Conservation (phyloP, 2,797 vertebrate species). For the Xenops minutus region DNA sequence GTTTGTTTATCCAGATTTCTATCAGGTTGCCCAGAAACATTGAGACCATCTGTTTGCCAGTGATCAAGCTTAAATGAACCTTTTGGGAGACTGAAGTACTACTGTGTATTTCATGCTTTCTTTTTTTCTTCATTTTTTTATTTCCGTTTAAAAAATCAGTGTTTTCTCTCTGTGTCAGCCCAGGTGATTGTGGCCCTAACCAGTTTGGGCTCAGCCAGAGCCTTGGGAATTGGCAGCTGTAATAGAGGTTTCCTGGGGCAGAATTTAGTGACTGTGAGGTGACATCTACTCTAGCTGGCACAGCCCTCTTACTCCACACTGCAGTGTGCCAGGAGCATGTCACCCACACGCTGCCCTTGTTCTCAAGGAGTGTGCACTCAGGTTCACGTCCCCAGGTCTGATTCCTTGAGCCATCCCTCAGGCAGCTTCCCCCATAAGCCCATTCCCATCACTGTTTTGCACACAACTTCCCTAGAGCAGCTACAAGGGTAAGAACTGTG, state of each 20-base stretch:
- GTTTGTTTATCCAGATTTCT: not conserved
- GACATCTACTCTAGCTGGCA: not conserved
- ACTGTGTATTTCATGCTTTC: not conserved
- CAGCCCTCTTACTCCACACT: not conserved
- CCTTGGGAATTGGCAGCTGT: not conserved
- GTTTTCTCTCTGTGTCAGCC: not conserved
- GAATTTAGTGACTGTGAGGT: not conserved
- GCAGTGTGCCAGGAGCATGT: not conserved
- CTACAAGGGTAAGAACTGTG: not conserved
- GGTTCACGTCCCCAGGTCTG: not conserved
- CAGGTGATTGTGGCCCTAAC: not conserved
- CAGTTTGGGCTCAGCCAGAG: not conserved
- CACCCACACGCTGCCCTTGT: not conserved
- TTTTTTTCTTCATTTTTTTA: not conserved
- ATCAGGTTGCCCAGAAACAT: not conserved
- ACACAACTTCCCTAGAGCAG: rapidly evolving
- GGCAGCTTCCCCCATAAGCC: not conserved
- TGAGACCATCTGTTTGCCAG: not conserved
- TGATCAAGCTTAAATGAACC: not conserved
- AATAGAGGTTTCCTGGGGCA: not conserved
- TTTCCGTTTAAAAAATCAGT: not conserved
- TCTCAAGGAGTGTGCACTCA: not conserved
- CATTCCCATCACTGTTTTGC: not conserved
- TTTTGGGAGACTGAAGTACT: not conserved
- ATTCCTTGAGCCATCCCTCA: not conserved